A percentile compares a stretch with the other conserved stretches of the same genome.
These are phyloP conservation scores for Gnathonemus longibarbis DNA, from an alignment of 2,113 vertebrate genomes.

Conservation along the genomic window DNA sequence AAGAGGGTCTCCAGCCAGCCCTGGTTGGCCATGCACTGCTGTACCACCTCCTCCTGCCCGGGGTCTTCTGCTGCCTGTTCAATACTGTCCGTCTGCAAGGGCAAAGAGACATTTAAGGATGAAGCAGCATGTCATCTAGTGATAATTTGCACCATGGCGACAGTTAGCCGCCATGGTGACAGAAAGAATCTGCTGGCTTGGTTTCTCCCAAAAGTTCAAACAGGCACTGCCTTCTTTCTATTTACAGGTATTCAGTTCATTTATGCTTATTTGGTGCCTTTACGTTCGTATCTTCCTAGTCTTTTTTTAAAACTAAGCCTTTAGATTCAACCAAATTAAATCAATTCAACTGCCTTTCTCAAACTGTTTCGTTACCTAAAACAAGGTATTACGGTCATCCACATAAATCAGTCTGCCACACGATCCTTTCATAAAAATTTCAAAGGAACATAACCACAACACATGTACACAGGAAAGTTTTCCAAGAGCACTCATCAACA, in stretches of 20 bases:
- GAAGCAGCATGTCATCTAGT: not conserved
- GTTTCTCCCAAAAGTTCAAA: not conserved
- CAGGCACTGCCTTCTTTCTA: not conserved
- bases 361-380: not conserved
- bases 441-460: not conserved
- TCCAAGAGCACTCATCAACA: not conserved
- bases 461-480: not conserved
- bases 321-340: not conserved
- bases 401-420: not conserved
- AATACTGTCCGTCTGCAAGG: conserved; percentile 72
- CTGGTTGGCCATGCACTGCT: conserved; percentile 88
- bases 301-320: not conserved
- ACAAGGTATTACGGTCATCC: not conserved
- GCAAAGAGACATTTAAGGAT: not conserved
- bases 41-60: conserved; percentile 86
- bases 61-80: conserved; percentile 77
- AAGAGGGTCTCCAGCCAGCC: conserved; percentile 81
- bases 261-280: not conserved
- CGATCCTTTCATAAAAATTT: not conserved
- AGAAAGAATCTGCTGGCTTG: not conserved
- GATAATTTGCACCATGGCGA: not conserved
- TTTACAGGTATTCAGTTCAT: not conserved
- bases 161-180: not conserved
- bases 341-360: not conserved
- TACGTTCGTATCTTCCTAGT: not conserved